Percentiles rank a stretch among this genome's conserved stretches.
Conservation (phyloP, 2,888 invertebrate species). For the Dasypolia templi region DNA sequence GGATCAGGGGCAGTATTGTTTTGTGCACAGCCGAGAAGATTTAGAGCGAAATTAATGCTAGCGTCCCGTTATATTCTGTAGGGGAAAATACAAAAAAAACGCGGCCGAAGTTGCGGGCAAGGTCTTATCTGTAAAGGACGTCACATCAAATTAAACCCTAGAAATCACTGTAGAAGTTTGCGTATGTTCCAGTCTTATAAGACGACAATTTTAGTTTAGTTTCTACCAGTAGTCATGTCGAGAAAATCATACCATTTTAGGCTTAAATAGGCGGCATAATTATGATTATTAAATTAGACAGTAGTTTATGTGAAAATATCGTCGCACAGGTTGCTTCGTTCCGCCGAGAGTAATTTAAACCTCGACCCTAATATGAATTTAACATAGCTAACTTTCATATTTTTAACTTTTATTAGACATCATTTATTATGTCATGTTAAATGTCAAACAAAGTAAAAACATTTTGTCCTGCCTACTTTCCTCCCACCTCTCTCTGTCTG, state of each 20-base stretch:
- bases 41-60: too few species aligned
- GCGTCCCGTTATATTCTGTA: too few species aligned
- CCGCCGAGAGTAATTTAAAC: slow-evolving; percentile 48
- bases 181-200: background rate
- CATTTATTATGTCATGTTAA: slow-evolving; percentile 15
- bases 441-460: slow-evolving; percentile 17
- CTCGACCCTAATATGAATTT: slow-evolving; percentile 40
- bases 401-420: slow-evolving; percentile 25
- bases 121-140: background rate
- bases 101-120: too few species aligned
- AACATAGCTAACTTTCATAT: slow-evolving; percentile 26
- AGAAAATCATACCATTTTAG: slow-evolving; percentile 1
- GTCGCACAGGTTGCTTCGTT: slow-evolving; percentile 46
- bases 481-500: background rate
- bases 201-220: background rate
- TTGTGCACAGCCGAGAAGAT: too few species aligned
- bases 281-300: slow-evolving; percentile 7
- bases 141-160: background rate
- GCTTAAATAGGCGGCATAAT: background rate
- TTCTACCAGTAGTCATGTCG: background rate
- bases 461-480: too few species aligned
- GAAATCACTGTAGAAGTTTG: background rate
- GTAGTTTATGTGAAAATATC: slow-evolving; percentile 28
- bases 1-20: too few species aligned
- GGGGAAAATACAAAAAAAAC: too few species aligned